phyloP scores from a whole-genome alignment of 2,888 invertebrate species.

The Petrophora chlorosata region DNA sequence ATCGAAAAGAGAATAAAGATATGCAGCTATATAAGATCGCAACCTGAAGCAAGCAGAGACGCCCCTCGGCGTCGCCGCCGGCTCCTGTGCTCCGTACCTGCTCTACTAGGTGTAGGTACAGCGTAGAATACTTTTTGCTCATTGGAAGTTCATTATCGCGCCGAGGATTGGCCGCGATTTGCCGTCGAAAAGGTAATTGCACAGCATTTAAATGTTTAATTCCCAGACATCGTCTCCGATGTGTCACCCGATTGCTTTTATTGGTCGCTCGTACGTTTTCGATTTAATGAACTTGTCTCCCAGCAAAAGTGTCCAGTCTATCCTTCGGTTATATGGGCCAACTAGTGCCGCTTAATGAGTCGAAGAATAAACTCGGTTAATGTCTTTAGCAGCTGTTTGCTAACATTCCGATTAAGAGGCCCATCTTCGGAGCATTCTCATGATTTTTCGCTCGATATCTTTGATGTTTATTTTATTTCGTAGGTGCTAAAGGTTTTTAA shows the following conservation, averaged over 20 bases:
- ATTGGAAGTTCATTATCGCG: slow-evolving; percentile 66
- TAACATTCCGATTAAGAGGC: slow-evolving; percentile 46
- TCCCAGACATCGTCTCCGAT: slow-evolving; percentile 54
- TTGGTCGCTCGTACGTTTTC: slow-evolving; percentile 50
- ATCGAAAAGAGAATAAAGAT: slow-evolving; percentile 1
- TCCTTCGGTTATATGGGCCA: slow-evolving; percentile 41
- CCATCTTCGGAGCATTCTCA: slow-evolving; percentile 40
- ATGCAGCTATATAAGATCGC: slow-evolving; percentile 1
- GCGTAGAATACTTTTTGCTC: slow-evolving; percentile 58
- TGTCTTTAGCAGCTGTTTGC: slow-evolving; percentile 50
- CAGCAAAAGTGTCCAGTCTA: slow-evolving; percentile 39
- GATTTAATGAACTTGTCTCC: slow-evolving; percentile 64
- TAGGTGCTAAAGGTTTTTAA: background rate
- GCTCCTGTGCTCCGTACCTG: slow-evolving; percentile 14
- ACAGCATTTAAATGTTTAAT: slow-evolving; percentile 67
- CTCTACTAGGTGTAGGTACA: slow-evolving; percentile 2
- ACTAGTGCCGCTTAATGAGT: slow-evolving; percentile 48
- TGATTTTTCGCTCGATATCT: slow-evolving; percentile 22
- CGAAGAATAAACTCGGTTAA: slow-evolving; percentile 49
- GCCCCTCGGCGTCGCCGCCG: slow-evolving; percentile 6
- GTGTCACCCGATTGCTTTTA: slow-evolving; percentile 60
- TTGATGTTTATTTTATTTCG: slow-evolving; percentile 15
- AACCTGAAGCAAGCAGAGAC: slow-evolving; percentile 8
- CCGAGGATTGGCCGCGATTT: slow-evolving; percentile 59
- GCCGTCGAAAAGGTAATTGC: slow-evolving; percentile 67